Conservation (phyloP, 2,113 vertebrate species). For the Rhizomys pruinosus region DNA sequence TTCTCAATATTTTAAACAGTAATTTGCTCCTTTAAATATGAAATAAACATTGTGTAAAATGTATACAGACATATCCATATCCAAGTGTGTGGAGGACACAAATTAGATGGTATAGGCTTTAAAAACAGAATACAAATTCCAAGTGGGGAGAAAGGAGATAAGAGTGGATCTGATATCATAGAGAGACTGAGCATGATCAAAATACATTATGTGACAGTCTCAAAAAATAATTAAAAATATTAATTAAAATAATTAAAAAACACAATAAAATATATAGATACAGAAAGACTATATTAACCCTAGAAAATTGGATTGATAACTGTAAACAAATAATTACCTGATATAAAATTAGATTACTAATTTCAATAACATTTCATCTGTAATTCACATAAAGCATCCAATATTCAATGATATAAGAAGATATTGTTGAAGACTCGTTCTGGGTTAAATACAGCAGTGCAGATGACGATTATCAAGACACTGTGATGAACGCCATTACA, state of each 20-base stretch:
- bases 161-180: no score
- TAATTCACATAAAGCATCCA: background rate
- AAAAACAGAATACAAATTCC: no score
- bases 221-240: no score
- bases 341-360: conserved; percentile 43
- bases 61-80: conserved; percentile 1
- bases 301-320: conserved; percentile 27
- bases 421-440: conserved; percentile 2
- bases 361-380: conserved; percentile 48
- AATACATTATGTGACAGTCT: no score
- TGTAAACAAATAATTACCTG: conserved; percentile 12
- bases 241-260: no score
- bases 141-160: no score
- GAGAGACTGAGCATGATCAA: no score
- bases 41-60: conserved; percentile 62
- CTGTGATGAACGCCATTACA: background rate
- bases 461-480: conserved; percentile 33
- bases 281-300: background rate
- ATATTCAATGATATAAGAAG: background rate
- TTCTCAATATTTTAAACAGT: conserved; percentile 43
- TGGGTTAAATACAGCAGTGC: background rate
- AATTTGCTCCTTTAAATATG: conserved; percentile 30
- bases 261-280: conserved; percentile 7
- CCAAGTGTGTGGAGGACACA: no score
- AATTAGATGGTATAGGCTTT: no score